Base-by-base conservation (phyloP, 2,888 invertebrate genomes). In the Poecilus cupreus region DNA sequence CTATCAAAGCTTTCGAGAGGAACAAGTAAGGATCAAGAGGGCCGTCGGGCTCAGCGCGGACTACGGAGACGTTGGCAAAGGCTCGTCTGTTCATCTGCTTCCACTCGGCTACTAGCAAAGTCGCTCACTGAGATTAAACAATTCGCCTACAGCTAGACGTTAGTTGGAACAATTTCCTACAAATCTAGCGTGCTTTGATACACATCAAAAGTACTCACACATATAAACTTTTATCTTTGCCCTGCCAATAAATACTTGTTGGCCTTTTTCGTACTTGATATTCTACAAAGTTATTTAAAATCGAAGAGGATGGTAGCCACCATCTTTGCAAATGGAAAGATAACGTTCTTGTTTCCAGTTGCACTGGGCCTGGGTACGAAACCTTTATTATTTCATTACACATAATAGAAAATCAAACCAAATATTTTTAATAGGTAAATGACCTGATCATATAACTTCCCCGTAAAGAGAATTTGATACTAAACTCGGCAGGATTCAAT, bases 31-130 rank as follows among this genome's bases (percentile, higher is more conserved):
- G 18, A 54, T 54, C 54, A 54, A 22, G 20, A 54, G 54, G 8
- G 32, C 32, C 32, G 32, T 32, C 32, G 32, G 32, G 32, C 18
- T 54, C 18, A 20, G 22, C 18, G 11, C 3, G 8, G 20, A 11
- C 22, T 54, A 54, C 54, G 22, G 54, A 54, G 22, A 54, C 54
- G 20, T 54, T 20, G 54, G 54, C 54, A 54, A 54, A 54, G 54
- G 54, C 20, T 54, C 18, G 32, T 32, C 32, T 32, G 32, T 32
- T 32, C 32, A 8, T 3, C 32, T 32, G 8, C 32, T 32, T 32
- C 32, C 5, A 5, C 26, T 5, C 26, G 51, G 2, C 10, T 18
- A 51, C 51, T 54, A 51, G 49, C 6, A 13, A 49, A 49, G 6
- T 18, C 16, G 20, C 20, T 18, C 18, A 54, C 54, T 54, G 18